Percentiles rank a stretch among this genome's conserved stretches.
Evolutionary conservation across 1,140 invertebrate species (phyloP).

Genomic region (Elymnias hypermnestra): DNA sequence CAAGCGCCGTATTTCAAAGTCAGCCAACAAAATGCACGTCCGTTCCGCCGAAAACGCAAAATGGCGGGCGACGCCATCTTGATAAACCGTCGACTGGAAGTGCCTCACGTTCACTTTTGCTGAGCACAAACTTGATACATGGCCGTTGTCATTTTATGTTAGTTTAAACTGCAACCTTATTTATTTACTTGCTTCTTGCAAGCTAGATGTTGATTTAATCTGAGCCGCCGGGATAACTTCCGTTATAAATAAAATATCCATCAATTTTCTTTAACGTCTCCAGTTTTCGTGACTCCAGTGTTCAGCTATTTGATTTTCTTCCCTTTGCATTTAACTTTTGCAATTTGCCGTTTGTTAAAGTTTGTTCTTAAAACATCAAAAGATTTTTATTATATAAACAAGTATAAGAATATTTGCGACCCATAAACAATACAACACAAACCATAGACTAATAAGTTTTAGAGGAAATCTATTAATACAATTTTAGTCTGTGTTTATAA

Average conservation of each 20-base stretch:
- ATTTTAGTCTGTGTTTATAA: too few relatives aligned
- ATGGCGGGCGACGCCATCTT: slow-evolving; percentile 35
- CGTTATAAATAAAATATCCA: slow-evolving; percentile 16
- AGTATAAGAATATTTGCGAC: slow-evolving; percentile 2
- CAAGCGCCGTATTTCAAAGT: slow-evolving; percentile 23
- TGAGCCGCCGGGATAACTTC: slow-evolving; percentile 12
- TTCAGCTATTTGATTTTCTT: background rate
- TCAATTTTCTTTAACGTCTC: slow-evolving; percentile 13
- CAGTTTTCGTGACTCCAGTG: background rate
- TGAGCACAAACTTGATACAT: slow-evolving; percentile 31
- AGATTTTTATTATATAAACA: slow-evolving; percentile 3
- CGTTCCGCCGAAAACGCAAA: slow-evolving; percentile 23
- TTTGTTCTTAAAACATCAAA: background rate
- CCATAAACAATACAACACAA: too few relatives aligned
- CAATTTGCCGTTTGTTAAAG: slow-evolving; percentile 3
- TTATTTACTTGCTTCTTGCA: slow-evolving; percentile 21
- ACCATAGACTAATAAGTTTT: too few relatives aligned
- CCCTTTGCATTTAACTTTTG: slow-evolving; percentile 3
- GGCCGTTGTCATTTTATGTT: slow-evolving; percentile 35
- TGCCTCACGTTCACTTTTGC: slow-evolving; percentile 30
- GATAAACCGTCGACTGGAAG: slow-evolving; percentile 29
- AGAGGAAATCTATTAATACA: too few relatives aligned
- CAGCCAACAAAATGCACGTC: slow-evolving; percentile 22
- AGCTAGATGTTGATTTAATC: slow-evolving; percentile 19
- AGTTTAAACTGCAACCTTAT: slow-evolving; percentile 24